These are phyloP conservation scores for Aelia acuminata DNA, from an alignment of 2,888 invertebrate genomes.

Conservation along the genomic window DNA sequence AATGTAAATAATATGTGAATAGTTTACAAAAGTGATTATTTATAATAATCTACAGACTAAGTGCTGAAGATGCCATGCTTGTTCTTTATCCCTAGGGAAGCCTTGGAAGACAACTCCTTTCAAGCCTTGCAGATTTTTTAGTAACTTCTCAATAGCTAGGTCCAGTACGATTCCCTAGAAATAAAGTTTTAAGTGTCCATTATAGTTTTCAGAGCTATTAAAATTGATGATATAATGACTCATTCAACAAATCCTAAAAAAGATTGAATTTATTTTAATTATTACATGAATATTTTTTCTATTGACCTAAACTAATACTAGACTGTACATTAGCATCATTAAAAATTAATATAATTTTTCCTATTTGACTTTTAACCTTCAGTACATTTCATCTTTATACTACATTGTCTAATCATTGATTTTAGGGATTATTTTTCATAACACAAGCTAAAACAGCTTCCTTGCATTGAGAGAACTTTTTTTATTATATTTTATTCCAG, in stretches of 20 bases:
- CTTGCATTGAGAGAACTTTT: no score
- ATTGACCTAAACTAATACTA: no score
- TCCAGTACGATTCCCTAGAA: slow-evolving; percentile 63
- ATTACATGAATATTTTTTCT: no score
- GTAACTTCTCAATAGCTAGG: slow-evolving; percentile 62
- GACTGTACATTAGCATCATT: no score
- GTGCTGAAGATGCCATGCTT: slow-evolving; percentile 63
- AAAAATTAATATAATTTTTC: not conserved
- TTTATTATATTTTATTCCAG: no score
- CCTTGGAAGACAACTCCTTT: slow-evolving; percentile 64
- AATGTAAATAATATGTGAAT: not conserved
- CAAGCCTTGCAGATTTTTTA: slow-evolving; percentile 61
- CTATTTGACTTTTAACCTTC: not conserved
- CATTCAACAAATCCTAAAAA: no score
- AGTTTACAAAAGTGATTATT: not conserved
- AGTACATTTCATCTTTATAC: not conserved
- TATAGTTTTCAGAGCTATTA: not conserved
- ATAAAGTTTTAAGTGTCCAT: not conserved
- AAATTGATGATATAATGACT: no score
- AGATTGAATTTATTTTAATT: no score
- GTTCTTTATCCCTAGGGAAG: slow-evolving; percentile 62
- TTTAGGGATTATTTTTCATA: not conserved
- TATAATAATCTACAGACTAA: slow-evolving; percentile 57
- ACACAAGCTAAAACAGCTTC: not conserved
- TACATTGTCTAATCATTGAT: not conserved